Evolutionary conservation across 2,797 vertebrate species (phyloP).

Genomic region (Smutsia temminckii): DNA sequence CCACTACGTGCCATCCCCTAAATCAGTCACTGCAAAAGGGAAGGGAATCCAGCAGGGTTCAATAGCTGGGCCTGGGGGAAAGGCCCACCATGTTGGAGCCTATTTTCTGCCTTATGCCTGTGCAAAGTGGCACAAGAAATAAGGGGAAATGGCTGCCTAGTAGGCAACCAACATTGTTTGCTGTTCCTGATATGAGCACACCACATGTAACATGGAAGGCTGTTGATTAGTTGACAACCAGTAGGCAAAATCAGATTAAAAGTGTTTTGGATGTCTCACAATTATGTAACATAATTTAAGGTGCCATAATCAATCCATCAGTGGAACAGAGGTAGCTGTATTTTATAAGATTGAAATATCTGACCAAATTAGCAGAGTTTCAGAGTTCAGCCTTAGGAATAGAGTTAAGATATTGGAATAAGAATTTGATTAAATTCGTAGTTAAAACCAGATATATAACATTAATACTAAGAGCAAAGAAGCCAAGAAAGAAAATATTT

Average conservation of each 20-base stretch:
- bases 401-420: constrained; percentile 18
- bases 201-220: neutral
- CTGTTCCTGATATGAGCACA: neutral
- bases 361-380: neutral
- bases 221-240: neutral
- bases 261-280: neutral
- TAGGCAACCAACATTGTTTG: neutral
- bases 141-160: neutral
- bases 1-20: neutral
- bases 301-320: neutral
- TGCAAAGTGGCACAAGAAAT: neutral
- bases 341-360: constrained; percentile 20
- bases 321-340: neutral
- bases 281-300: neutral
- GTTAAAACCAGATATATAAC: neutral
- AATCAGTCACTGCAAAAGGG: neutral
- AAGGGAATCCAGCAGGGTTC: neutral
- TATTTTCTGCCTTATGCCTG: neutral
- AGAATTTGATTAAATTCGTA: constrained; percentile 23
- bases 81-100: neutral
- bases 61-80: neutral
- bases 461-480: constrained; percentile 30
- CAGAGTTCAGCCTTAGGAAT: constrained; percentile 26
- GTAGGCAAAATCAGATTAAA: neutral
- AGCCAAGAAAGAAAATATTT: constrained; percentile 34